Percentiles rank a stretch among this genome's conserved stretches.
phyloP scores from a whole-genome alignment of 2,797 vertebrate genomes.

The Clarias pachynema region DNA sequence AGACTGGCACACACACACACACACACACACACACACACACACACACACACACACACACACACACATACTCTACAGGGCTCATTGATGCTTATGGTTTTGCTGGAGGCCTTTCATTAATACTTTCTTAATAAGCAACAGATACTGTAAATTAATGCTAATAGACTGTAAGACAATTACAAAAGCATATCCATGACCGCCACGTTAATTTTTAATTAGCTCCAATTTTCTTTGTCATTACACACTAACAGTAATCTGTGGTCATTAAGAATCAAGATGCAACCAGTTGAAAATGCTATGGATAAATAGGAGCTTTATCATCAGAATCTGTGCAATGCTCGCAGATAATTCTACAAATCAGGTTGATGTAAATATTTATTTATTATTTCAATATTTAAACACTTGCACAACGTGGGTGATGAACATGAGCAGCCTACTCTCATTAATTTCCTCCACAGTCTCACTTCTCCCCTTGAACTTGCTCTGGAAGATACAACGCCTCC shows the following conservation, averaged over 20 bases:
- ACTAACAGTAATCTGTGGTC: conserved; percentile 19
- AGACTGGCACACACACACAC: conserved; percentile 47
- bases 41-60: conserved; percentile 30
- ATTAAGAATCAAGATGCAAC: background rate
- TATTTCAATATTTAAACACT: conserved; percentile 3
- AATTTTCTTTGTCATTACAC: conserved; percentile 32
- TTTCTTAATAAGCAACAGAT: conserved; percentile 42
- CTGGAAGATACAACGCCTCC: conserved; percentile 9
- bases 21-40: background rate
- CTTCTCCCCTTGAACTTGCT: conserved; percentile 4
- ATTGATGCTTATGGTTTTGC: background rate
- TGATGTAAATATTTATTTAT: background rate
- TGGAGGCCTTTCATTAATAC: conserved; percentile 43
- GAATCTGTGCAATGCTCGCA: conserved; percentile 23
- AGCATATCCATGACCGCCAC: conserved; percentile 12
- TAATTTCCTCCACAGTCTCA: conserved; percentile 11
- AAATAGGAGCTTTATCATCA: conserved; percentile 8
- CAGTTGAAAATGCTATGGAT: conserved; percentile 3
- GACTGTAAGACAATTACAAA: conserved; percentile 6
- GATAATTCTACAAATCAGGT: conserved; percentile 5
- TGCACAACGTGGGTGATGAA: background rate
- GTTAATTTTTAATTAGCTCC: conserved; percentile 25
- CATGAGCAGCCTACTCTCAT: conserved; percentile 24
- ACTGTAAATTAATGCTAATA: conserved; percentile 35
- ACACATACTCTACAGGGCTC: background rate